A percentile compares a stretch with the other conserved stretches of the same genome.
These are phyloP conservation scores for Syngnathus rostellatus DNA, from an alignment of 2,797 vertebrate genomes.

Conservation along the genomic window DNA sequence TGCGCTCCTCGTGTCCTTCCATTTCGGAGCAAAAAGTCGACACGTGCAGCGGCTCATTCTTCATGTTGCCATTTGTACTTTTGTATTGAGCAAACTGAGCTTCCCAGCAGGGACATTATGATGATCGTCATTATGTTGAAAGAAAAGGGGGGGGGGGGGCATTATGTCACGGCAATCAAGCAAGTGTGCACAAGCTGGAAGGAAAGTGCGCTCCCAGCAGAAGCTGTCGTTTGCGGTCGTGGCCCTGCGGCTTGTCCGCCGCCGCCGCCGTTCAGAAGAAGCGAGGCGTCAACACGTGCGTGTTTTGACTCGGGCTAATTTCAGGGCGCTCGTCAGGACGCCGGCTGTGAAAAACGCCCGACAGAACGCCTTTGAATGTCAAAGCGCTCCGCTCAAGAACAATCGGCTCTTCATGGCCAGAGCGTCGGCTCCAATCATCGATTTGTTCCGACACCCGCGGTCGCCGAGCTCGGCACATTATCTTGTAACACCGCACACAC, in stretches of 20 bases:
- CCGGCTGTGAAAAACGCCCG: conserved; percentile 45
- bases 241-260: conserved; percentile 12
- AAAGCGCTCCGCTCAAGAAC: conserved; percentile 27
- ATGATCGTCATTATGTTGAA: too few relatives aligned
- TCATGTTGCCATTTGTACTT: too few relatives aligned
- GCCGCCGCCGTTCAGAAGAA: neutral
- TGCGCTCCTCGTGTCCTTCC: too few relatives aligned
- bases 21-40: too few relatives aligned
- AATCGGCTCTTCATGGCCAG: conserved; percentile 22
- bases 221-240: conserved; percentile 21
- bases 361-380: conserved; percentile 40
- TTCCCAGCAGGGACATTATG: too few relatives aligned
- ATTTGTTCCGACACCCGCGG: conserved; percentile 20
- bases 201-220: conserved; percentile 13
- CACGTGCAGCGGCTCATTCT: too few relatives aligned
- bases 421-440: conserved; percentile 40
- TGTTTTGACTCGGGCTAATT: conserved; percentile 49
- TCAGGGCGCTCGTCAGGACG: conserved; percentile 32
- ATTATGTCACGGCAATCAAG: too few relatives aligned
- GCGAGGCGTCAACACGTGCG: conserved; percentile 13
- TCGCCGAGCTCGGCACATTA: conserved; percentile 12
- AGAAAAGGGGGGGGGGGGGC: too few relatives aligned
- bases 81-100: too few relatives aligned
- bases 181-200: neutral
- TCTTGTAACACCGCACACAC: neutral